Evolutionary conservation across 1,140 invertebrate genomes (phyloP).

Genomic region (Cylas formicarius): DNA sequence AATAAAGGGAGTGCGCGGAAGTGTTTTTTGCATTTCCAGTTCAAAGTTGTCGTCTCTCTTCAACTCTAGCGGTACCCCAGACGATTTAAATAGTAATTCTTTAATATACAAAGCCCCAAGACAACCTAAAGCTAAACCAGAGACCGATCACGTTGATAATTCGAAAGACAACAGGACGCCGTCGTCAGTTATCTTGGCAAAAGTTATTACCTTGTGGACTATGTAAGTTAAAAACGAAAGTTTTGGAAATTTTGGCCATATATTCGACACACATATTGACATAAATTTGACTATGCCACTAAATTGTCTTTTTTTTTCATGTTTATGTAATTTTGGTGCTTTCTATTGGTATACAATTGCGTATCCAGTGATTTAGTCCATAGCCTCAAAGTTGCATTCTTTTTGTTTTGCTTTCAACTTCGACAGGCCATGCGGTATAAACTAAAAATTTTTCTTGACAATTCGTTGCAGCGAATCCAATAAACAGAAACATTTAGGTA

Average conservation of each 20-base stretch:
- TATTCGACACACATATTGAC: too few species aligned
- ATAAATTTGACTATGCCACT: too few species aligned
- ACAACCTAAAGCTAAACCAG: conserved; percentile 14
- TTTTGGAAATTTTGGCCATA: too few species aligned
- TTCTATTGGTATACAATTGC: too few species aligned
- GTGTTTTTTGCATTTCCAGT: conserved; percentile 9
- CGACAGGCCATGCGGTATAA: neutral
- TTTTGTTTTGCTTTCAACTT: neutral
- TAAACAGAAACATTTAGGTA: conserved; percentile 9
- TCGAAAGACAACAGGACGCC: neutral
- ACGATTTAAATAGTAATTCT: conserved; percentile 1
- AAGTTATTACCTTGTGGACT: conserved; percentile 15
- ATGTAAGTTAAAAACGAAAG: conserved; percentile 13
- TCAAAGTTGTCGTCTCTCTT: conserved; percentile 18
- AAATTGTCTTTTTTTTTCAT: too few species aligned
- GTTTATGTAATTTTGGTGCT: too few species aligned
- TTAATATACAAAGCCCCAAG: conserved; percentile 21
- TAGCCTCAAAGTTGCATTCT: neutral
- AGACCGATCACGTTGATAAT: neutral
- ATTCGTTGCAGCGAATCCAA: neutral
- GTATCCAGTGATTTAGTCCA: neutral
- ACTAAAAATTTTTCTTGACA: neutral
- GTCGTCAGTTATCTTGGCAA: conserved; percentile 15
- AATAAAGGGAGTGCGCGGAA: neutral
- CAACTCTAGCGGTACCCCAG: neutral